Conservation (phyloP, 2,797 vertebrate genomes). For the Myoxocephalus aenaeus region DNA sequence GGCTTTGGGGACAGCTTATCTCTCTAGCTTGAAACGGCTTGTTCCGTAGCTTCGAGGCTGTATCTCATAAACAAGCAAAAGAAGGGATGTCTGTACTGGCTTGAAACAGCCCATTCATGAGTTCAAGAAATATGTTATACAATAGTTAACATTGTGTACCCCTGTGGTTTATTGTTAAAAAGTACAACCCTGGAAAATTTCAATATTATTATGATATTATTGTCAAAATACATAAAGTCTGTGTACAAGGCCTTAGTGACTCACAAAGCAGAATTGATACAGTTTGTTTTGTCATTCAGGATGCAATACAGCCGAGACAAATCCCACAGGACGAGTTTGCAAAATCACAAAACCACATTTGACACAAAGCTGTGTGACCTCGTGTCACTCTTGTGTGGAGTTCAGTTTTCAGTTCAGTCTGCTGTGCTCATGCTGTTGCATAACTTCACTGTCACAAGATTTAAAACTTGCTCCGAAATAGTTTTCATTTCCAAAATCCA, state of each 20-base stretch:
- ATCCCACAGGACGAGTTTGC: background rate
- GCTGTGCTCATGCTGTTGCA: background rate
- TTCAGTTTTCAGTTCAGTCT: conserved; percentile 8
- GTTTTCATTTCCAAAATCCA: background rate
- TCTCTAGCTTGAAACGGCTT: conserved; percentile 46
- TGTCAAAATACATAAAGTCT: conserved; percentile 14
- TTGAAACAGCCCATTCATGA: conserved; percentile 24
- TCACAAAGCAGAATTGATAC: background rate
- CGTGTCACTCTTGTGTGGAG: background rate
- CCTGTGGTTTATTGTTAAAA: conserved; percentile 13
- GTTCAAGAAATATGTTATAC: conserved; percentile 9
- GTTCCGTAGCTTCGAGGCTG: conserved; percentile 37
- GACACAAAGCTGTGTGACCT: background rate
- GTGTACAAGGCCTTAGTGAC: conserved; percentile 5
- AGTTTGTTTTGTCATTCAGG: conserved; percentile 10
- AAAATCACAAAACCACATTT: conserved; percentile 8
- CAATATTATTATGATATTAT: conserved; percentile 11
- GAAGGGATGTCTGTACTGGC: conserved; percentile 2
- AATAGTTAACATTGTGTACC: background rate
- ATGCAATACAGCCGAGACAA: background rate
- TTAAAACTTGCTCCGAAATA: background rate
- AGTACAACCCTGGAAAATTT: background rate
- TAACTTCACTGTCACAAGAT: conserved; percentile 4
- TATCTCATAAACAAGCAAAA: conserved; percentile 30
- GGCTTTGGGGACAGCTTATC: conserved; percentile 56